Base-by-base conservation (phyloP, 2,797 vertebrate species). In the Nyctibius grandis region DNA sequence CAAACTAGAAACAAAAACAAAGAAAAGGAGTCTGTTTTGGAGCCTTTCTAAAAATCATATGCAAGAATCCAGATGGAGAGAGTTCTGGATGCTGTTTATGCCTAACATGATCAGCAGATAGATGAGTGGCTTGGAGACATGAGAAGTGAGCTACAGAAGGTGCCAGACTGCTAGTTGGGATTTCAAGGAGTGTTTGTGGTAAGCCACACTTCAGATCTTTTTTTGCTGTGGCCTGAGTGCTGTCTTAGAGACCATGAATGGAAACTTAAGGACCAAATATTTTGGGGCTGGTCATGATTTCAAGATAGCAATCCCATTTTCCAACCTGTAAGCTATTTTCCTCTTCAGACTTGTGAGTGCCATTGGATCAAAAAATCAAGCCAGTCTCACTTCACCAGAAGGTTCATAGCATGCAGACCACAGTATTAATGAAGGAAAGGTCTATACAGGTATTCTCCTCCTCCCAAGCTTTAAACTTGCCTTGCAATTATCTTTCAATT, bases 41-140 rank as follows among this genome's bases (percentile, higher is more conserved):
- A 97, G 34, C 63, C 59, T 87, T 93, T 96, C 95, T 96, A 95
- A 95, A 96, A 96, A 97, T 94, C 94, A 95, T 93, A 93, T 79
- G 40, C 83, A 74, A 79, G 88, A 91, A 79, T 96, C 94, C 96
- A 94, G 76, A 94, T 84, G 88, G 88, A 90, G 85, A 76, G 83
- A 79, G 29, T 90, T 89, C 63, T 95, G 94, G 91, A 89, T 91
- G 53, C 77, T 93, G 70, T 56, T 93, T 85, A 45, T 79, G 85
- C 70, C 70, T 91, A 84, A 86, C 89, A 92, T 76, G 88, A 95
- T 91, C 73, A 93, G 80, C 83, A 96, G 96, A 96, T 96, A 95
- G 90, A 95, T 90, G 95, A 95, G 88, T 82, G 94, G 63, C 95
- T 95, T 95, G 96, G 89, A 93, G 89, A 88, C 11, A 40, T 70